Evolutionary conservation across 1,140 invertebrate genomes (phyloP), one percentile per base, ranked within the genome.

Genomic region (Mylabris phalerata): DNA sequence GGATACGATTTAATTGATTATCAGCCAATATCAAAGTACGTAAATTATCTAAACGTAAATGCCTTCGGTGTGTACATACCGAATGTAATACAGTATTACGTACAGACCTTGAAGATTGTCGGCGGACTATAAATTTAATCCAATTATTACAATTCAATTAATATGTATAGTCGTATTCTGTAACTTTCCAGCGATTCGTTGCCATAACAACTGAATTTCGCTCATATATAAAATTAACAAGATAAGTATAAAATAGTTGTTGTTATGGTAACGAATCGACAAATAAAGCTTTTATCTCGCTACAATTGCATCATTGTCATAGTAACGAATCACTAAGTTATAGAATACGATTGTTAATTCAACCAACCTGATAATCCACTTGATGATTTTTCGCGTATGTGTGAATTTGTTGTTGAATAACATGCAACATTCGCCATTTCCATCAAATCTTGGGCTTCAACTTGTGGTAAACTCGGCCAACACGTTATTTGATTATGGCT

Each of bases 401-500:
- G 38, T 50, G 0, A 49, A 43, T 59, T 54, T 67, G 46, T 65
- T 71, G 44, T 32, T 32, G 73, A 71, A 52, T 85, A 87, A 68
- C 86, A 87, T n/a, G 82, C 79, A 10, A 84, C 77, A 41, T 82
- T 78, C 2, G 75, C 80, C 59, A 82, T 75, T 63, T 81, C 79
- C 77, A 80, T 80, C 3, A 78, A 73, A 71, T 86, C 85, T 0
- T 78, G 75, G 6, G 81, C 79, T 41, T 83, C 82, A 0, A 87
- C 78, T 60, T 85, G 87, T 0, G 88, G 88, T 52, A 92, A 73
- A 71, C 87, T 90, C 5, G 90, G 89, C 91, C 92, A 95, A 57
- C 86, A 85, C 1, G 83, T 83, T 49, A 98, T 92, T 70, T 89
- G 86, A 76, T 98, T 98, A 71, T 96, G 89, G 6, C 90, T 93